phyloP scores from a whole-genome alignment of 2,113 vertebrate species.

The Bettongia penicillata region DNA sequence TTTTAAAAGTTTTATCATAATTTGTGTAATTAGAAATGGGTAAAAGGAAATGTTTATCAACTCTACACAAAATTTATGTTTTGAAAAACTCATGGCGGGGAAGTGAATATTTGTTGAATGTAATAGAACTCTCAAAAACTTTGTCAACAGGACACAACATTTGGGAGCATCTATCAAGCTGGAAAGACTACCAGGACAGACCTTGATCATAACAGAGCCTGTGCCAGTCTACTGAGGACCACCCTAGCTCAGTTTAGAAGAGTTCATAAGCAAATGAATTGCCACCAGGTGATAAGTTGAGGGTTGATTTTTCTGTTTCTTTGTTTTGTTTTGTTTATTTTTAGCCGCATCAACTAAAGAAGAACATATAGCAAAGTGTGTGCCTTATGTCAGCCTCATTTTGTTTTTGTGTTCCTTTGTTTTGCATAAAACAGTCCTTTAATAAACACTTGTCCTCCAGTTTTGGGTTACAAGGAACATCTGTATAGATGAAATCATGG shows the following conservation, averaged over 20 bases:
- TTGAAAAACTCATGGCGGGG: not conserved
- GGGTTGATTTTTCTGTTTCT: not conserved
- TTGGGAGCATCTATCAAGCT: not conserved
- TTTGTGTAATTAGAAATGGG: not conserved
- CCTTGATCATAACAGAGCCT: not conserved
- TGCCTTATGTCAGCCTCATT: not conserved
- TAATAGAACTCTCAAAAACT: not conserved
- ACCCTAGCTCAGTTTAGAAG: not conserved
- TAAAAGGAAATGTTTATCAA: not conserved
- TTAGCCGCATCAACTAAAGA: not conserved
- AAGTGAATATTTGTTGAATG: not conserved
- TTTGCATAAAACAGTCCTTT: not conserved
- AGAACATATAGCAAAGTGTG: not conserved
- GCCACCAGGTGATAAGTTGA: not conserved
- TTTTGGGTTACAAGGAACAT: not conserved
- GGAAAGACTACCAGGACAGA: not conserved
- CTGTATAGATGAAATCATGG: not conserved
- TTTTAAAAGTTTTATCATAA: not conserved
- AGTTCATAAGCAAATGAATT: not conserved
- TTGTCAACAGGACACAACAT: not conserved
- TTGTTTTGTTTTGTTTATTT: not conserved
- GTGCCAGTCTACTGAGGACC: not conserved
- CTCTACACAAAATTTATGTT: not conserved
- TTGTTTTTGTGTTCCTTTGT: not conserved
- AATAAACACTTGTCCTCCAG: not conserved